Evolutionary conservation across 2,113 vertebrate genomes (phyloP).

Genomic region (Rynchops niger): DNA sequence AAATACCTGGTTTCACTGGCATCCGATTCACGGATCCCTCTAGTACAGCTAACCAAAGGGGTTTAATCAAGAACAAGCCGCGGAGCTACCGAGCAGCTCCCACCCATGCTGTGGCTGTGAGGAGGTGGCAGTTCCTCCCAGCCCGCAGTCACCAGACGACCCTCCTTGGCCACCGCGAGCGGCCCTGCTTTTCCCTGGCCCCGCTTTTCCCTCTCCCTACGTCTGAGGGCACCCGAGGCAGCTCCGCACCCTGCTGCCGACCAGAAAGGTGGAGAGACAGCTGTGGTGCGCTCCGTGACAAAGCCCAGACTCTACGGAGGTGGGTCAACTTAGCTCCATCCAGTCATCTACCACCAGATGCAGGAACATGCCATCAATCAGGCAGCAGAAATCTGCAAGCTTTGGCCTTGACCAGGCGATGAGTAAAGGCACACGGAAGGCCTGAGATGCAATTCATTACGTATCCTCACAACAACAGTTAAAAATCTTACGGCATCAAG

Average conservation of each 20-base stretch:
- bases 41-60: background rate
- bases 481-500: background rate
- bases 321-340: background rate
- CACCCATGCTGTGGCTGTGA: rapidly evolving
- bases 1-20: background rate
- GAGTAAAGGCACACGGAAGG: background rate
- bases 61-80: background rate
- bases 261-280: background rate
- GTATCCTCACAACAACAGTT: background rate
- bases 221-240: background rate
- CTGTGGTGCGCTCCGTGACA: background rate
- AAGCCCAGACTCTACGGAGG: background rate
- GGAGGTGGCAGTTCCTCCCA: rapidly evolving
- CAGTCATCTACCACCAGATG: background rate
- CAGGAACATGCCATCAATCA: background rate
- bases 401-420: background rate
- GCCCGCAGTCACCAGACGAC: background rate
- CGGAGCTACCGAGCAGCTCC: background rate
- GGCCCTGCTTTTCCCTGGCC: background rate
- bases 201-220: background rate
- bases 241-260: background rate
- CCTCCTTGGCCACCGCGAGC: background rate
- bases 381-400: background rate
- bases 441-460: background rate
- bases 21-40: background rate